These are phyloP conservation scores for Hestina assimilis DNA, from an alignment of 1,140 invertebrate species.

Conservation along the genomic window DNA sequence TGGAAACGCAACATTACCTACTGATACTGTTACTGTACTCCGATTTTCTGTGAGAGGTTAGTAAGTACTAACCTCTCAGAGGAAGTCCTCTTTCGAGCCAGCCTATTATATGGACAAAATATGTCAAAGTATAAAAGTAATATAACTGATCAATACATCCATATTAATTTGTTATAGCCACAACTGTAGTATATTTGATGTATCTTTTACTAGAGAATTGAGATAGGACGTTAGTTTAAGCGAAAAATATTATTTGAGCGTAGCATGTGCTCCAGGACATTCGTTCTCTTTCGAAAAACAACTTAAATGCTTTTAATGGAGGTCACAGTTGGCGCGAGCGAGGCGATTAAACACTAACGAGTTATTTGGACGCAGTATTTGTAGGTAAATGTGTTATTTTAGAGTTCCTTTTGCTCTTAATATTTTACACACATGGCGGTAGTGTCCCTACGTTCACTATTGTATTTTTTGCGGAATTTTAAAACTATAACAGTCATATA, in stretches of 20 bases:
- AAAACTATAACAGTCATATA: too few relatives aligned
- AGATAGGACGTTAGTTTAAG: neutral
- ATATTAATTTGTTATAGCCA: too few relatives aligned
- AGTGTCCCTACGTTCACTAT: neutral
- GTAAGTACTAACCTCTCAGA: too few relatives aligned
- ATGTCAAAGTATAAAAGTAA: too few relatives aligned
- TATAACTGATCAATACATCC: too few relatives aligned
- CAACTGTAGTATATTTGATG: neutral
- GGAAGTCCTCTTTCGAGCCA: too few relatives aligned
- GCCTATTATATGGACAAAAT: too few relatives aligned
- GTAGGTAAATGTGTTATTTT: constrained; percentile 27
- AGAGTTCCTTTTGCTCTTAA: constrained; percentile 12
- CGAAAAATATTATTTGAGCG: neutral
- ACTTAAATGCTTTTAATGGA: constrained; percentile 39
- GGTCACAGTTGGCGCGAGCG: constrained; percentile 36
- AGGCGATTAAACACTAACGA: constrained; percentile 46
- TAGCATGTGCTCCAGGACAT: constrained; percentile 8
- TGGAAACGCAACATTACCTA: too few relatives aligned
- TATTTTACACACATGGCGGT: neutral
- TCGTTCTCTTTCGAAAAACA: constrained; percentile 31
- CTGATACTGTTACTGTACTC: too few relatives aligned
- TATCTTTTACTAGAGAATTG: neutral
- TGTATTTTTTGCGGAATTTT: too few relatives aligned
- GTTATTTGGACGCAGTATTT: constrained; percentile 41
- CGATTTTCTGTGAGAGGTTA: too few relatives aligned